phyloP scores from a whole-genome alignment of 2,113 vertebrate species.

The Psammodynastes pulverulentus region DNA sequence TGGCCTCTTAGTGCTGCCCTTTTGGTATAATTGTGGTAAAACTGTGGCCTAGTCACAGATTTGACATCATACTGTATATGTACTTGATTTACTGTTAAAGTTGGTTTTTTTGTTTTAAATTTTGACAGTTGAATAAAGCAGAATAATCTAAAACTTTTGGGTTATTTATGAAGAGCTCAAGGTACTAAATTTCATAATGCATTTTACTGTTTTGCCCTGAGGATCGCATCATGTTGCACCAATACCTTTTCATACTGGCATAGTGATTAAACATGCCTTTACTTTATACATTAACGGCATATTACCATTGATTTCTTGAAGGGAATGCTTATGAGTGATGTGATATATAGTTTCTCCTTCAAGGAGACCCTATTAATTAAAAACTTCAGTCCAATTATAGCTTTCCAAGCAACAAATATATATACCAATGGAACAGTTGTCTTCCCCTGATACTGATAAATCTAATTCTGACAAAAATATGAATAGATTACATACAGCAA shows the following conservation, averaged over 20 bases:
- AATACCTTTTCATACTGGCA: neutral
- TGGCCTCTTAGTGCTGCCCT: neutral
- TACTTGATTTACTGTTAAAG: neutral
- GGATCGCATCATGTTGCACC: neutral
- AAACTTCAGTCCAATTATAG: constrained; percentile 20
- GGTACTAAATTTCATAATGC: neutral
- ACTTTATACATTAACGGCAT: constrained; percentile 11
- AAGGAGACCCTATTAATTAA: constrained; percentile 27
- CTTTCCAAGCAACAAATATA: constrained; percentile 20
- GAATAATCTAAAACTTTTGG: neutral
- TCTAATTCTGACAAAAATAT: constrained; percentile 32
- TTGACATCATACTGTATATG: neutral
- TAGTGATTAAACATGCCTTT: neutral
- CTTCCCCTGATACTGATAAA: constrained; percentile 24
- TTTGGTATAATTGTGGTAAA: neutral
- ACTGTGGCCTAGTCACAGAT: neutral
- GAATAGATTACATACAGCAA: constrained; percentile 29
- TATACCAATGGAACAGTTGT: constrained; percentile 19
- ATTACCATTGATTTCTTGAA: constrained; percentile 15
- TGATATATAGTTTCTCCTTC: constrained; percentile 5
- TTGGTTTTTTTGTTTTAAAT: neutral
- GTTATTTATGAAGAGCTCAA: neutral
- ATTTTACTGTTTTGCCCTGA: neutral
- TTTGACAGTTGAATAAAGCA: neutral
- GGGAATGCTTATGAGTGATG: neutral